A percentile compares a stretch with the other conserved stretches of the same genome.
These are phyloP conservation scores for Sarcophaga peregrina DNA, from an alignment of 1,140 invertebrate species.

Conservation along the genomic window DNA sequence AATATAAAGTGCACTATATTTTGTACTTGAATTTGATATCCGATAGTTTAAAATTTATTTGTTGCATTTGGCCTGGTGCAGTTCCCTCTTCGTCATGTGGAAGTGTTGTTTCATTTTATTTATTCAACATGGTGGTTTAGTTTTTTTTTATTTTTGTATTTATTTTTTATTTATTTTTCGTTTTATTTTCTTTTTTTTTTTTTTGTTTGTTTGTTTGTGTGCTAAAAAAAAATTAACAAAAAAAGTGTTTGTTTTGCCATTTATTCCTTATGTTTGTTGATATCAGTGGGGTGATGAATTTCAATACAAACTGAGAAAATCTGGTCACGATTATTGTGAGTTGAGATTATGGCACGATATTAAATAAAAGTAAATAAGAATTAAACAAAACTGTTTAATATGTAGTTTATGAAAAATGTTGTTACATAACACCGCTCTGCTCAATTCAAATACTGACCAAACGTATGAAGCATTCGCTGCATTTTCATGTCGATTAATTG, in stretches of 20 bases:
- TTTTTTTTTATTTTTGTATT: not conserved
- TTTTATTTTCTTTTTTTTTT: not conserved
- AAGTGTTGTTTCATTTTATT: slow-evolving; percentile 12
- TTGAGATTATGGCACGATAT: slow-evolving; percentile 35
- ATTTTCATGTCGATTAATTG: slow-evolving; percentile 32
- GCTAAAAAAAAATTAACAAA: not conserved
- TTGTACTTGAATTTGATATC: slow-evolving; percentile 32
- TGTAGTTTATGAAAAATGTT: not conserved
- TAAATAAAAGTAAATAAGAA: not conserved
- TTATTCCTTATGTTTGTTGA: slow-evolving; percentile 20
- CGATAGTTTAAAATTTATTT: slow-evolving; percentile 38
- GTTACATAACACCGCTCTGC: not conserved
- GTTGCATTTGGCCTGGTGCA: slow-evolving; percentile 7
- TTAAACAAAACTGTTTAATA: not conserved
- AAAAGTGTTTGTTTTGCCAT: slow-evolving; percentile 34
- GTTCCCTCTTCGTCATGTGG: slow-evolving; percentile 31
- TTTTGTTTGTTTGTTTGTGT: not conserved
- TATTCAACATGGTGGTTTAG: not conserved
- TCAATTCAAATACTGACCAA: not conserved
- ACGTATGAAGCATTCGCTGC: not conserved
- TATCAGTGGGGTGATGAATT: not conserved
- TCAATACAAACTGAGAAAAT: not conserved
- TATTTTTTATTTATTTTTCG: slow-evolving; percentile 21
- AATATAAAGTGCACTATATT: slow-evolving; percentile 1
- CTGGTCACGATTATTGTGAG: slow-evolving; percentile 33